Evolutionary conservation across 2,888 invertebrate genomes (phyloP).

Genomic region (Eilema griseolum): DNA sequence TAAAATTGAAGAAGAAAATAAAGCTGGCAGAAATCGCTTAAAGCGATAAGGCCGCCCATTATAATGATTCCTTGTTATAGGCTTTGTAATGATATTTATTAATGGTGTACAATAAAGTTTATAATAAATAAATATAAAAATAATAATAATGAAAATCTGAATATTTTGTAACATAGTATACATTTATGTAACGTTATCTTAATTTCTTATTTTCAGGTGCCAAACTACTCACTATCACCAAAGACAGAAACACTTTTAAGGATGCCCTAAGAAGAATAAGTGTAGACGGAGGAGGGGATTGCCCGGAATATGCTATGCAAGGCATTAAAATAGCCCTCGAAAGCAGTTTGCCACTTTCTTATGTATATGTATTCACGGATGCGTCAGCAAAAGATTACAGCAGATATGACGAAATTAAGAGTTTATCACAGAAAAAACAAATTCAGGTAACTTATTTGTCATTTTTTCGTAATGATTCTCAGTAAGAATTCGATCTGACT

Average conservation of each 20-base stretch:
- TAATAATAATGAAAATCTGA: no score
- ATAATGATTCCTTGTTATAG: no score
- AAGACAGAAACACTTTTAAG: constrained; percentile 56
- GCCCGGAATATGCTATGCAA: constrained; percentile 67
- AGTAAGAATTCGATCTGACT: no score
- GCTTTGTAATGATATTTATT: no score
- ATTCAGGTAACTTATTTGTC: constrained; percentile 57
- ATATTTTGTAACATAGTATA: no score
- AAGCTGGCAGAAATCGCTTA: no score
- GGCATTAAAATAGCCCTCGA: constrained; percentile 67
- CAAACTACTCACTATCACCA: constrained; percentile 52
- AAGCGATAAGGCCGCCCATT: no score
- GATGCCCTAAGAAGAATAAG: constrained; percentile 44
- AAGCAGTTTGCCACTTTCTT: constrained; percentile 63
- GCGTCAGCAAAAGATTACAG: constrained; percentile 65
- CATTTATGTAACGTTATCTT: background rate
- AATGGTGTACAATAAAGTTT: no score
- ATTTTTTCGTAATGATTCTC: background rate
- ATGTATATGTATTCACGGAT: constrained; percentile 75
- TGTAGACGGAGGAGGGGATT: constrained; percentile 60
- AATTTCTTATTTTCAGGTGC: constrained; percentile 47
- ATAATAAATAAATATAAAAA: no score
- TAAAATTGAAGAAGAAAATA: no score
- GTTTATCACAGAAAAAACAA: constrained; percentile 59
- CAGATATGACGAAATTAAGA: constrained; percentile 55